A percentile compares a stretch with the other conserved stretches of the same genome.
Evolutionary conservation across 2,888 invertebrate species (phyloP).

Genomic region (Amblyteles armatorius): DNA sequence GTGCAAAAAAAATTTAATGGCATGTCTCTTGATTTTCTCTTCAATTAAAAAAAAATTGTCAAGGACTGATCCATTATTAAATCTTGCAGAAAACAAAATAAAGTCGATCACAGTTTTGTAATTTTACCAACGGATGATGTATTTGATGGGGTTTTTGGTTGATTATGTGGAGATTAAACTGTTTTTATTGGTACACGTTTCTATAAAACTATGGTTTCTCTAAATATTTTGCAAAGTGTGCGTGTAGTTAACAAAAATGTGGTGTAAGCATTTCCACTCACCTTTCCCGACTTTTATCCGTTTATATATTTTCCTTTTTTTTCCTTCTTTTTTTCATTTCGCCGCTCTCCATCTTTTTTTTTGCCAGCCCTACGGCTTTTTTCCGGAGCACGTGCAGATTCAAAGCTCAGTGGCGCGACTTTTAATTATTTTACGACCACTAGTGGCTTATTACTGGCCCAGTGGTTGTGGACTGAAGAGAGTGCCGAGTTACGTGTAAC

Average conservation of each 20-base stretch:
- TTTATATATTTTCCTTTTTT: not conserved
- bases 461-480: slow-evolving; percentile 22
- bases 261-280: not conserved
- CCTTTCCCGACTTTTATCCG: not conserved
- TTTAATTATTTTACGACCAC: slow-evolving; percentile 64
- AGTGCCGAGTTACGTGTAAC: slow-evolving; percentile 46
- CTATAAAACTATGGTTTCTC: too few relatives aligned
- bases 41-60: not conserved
- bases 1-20: not conserved
- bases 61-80: too few relatives aligned
- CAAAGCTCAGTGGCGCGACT: slow-evolving; percentile 52
- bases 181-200: too few relatives aligned
- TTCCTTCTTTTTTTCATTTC: slow-evolving; percentile 7
- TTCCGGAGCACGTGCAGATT: slow-evolving; percentile 37
- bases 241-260: not conserved
- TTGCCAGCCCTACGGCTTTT: slow-evolving; percentile 36
- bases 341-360: slow-evolving; percentile 11
- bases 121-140: too few relatives aligned
- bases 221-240: too few relatives aligned
- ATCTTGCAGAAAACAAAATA: too few relatives aligned
- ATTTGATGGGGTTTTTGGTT: too few relatives aligned
- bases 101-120: too few relatives aligned
- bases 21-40: not conserved
- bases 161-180: too few relatives aligned
- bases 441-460: slow-evolving; percentile 57